These are phyloP conservation scores for Lates calcarifer DNA, from an alignment of 2,113 vertebrate genomes.

Conservation along the genomic window DNA sequence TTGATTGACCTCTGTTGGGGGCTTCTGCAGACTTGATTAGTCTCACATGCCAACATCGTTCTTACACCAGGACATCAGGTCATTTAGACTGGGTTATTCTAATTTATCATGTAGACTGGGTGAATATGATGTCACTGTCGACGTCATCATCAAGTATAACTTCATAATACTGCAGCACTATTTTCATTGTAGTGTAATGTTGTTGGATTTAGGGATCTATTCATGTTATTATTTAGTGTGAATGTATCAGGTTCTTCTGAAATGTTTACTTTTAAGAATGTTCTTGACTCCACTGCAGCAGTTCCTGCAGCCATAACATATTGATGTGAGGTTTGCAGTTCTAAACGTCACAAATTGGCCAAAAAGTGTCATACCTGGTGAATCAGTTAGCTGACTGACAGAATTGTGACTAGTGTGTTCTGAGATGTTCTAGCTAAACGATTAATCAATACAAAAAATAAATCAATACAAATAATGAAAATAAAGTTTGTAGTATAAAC, in stretches of 20 bases:
- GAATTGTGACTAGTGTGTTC: too few species aligned
- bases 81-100: neutral
- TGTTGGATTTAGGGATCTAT: neutral
- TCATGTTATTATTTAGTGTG: neutral
- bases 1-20: constrained; percentile 41
- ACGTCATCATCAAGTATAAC: neutral
- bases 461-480: too few species aligned
- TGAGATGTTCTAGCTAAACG: too few species aligned
- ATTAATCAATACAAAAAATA: too few species aligned
- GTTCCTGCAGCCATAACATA: too few species aligned
- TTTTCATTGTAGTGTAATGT: neutral
- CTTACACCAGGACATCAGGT: neutral
- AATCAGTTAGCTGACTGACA: too few species aligned
- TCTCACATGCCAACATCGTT: constrained; percentile 43
- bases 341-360: neutral
- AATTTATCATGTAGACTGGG: neutral
- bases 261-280: too few species aligned
- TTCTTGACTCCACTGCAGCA: too few species aligned
- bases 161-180: neutral
- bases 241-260: neutral
- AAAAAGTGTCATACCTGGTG: neutral
- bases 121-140: constrained; percentile 2
- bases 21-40: constrained; percentile 39
- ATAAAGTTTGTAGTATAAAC: too few species aligned
- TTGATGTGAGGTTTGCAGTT: neutral